These are phyloP conservation scores for Homalodisca vitripennis DNA, from an alignment of 1,140 invertebrate genomes.

Conservation along the genomic window DNA sequence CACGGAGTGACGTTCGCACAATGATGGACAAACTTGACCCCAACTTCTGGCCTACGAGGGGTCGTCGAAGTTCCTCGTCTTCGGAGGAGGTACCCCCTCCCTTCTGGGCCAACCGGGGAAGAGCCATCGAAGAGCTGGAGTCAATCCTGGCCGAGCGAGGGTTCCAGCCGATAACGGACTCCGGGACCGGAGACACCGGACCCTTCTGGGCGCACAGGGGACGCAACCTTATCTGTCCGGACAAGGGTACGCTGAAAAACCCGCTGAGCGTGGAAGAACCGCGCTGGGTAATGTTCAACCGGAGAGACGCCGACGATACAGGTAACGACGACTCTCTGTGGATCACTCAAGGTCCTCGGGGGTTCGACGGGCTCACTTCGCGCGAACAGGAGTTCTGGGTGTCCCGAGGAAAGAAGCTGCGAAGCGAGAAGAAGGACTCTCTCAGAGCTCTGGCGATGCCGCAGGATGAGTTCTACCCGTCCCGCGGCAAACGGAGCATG, in stretches of 20 bases:
- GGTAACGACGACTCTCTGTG: conserved; percentile 26
- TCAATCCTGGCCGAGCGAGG: background rate
- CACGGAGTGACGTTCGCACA: conserved; percentile 34
- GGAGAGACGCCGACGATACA: conserved; percentile 23
- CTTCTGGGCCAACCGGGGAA: conserved; percentile 31
- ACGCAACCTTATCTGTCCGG: conserved; percentile 18
- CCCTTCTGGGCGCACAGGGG: conserved; percentile 31
- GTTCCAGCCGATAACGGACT: background rate
- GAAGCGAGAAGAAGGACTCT: conserved; percentile 1
- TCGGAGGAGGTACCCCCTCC: conserved; percentile 26
- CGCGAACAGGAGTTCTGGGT: conserved; percentile 31
- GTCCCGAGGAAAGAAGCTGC: conserved; percentile 27
- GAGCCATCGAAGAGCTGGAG: conserved; percentile 22
- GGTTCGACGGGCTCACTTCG: conserved; percentile 15
- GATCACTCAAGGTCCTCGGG: conserved; percentile 21
- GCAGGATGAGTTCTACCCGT: conserved; percentile 29
- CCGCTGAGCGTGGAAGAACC: conserved; percentile 36
- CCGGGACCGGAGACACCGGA: background rate
- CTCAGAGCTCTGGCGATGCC: background rate
- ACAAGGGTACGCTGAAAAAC: conserved; percentile 25
- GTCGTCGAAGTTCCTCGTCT: conserved; percentile 22
- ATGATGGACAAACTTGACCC: conserved; percentile 36
- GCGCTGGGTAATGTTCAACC: conserved; percentile 35
- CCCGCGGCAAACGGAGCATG: conserved; percentile 22
- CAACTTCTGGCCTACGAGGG: conserved; percentile 37